Base-by-base conservation (phyloP, 2,113 vertebrate species). In the Phaethon lepturus region DNA sequence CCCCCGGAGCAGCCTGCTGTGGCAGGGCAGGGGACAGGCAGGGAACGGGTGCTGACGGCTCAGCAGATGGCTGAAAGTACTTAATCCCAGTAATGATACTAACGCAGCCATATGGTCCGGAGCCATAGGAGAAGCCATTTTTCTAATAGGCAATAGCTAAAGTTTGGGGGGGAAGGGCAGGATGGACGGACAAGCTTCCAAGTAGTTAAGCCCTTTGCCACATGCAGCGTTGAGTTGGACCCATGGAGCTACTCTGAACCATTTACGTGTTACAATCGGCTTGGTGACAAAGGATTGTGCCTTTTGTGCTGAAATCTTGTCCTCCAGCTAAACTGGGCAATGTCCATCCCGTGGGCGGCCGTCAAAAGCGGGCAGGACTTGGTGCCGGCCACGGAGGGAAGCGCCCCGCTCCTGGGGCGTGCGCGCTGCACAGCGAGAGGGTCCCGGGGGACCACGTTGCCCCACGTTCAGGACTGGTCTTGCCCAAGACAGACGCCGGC, bases 331-430 rank as follows among this genome's bases (percentile, higher is more conserved):
- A 29, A 22, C 11, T 25, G 60, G 50, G 35, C 40, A 29, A 45
- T 5, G 20, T n/a, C 77, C 23, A 49, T 35, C 49, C 52, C 23
- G 11, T 33, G 66, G 62, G 31, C 0, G 4, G 72, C 19, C 67
- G 72, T 42, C 56, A 42, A 40, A 60, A 76, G 26, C 4, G 8
- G 73, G 11, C n/a, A 31, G 22, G 14, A 9, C 40, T 71, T n/a
- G 11, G 16, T 35, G 42, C 29, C 58, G 42, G n/a, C 31, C n/a
- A 15, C 2, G 2, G 58, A 53, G 44, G 50, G 50, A 59, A 55
- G 56, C 1, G 0, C 7, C 22, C 3, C 1, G 8, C 15, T n/a
- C 11, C 33, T 45, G n/a, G 52, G 45, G 11, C 0, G 1, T 28
- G 50, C 1, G 3, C 62, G 10, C 47, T 47, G 45, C 52, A 38